These are phyloP conservation scores for Acleris cristana DNA, from an alignment of 2,888 invertebrate genomes.

Conservation along the genomic window DNA sequence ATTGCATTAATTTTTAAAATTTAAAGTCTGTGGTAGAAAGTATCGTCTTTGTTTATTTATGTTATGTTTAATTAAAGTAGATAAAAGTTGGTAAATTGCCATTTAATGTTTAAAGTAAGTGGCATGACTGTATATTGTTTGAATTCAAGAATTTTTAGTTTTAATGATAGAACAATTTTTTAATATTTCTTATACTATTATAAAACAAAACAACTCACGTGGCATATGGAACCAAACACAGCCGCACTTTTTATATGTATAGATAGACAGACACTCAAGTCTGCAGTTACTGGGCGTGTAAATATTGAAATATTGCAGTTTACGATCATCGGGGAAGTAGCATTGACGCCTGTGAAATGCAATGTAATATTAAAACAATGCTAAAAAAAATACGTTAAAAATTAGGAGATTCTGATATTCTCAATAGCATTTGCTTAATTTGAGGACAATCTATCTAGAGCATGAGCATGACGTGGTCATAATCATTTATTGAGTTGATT, in stretches of 20 bases:
- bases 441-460: too few relatives aligned
- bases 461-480: too few relatives aligned
- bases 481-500: too few relatives aligned
- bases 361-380: neutral
- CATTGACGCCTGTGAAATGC: slow-evolving; percentile 38
- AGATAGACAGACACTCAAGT: slow-evolving; percentile 37
- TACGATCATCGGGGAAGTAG: slow-evolving; percentile 32
- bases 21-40: neutral
- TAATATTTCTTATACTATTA: neutral
- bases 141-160: too few relatives aligned
- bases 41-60: neutral
- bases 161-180: too few relatives aligned
- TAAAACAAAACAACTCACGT: slow-evolving; percentile 30
- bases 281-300: slow-evolving; percentile 38
- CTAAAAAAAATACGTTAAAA: neutral
- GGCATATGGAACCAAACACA: slow-evolving; percentile 40
- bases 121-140: too few relatives aligned
- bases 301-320: slow-evolving; percentile 33
- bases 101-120: too few relatives aligned
- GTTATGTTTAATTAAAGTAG: neutral
- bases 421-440: too few relatives aligned
- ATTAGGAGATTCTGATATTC: too few relatives aligned
- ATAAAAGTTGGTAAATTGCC: too few relatives aligned
- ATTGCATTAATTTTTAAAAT: neutral
- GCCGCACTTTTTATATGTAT: slow-evolving; percentile 30